Evolutionary conservation across 2,888 invertebrate species (phyloP).

Genomic region (Thysanoteuthis rhombus): DNA sequence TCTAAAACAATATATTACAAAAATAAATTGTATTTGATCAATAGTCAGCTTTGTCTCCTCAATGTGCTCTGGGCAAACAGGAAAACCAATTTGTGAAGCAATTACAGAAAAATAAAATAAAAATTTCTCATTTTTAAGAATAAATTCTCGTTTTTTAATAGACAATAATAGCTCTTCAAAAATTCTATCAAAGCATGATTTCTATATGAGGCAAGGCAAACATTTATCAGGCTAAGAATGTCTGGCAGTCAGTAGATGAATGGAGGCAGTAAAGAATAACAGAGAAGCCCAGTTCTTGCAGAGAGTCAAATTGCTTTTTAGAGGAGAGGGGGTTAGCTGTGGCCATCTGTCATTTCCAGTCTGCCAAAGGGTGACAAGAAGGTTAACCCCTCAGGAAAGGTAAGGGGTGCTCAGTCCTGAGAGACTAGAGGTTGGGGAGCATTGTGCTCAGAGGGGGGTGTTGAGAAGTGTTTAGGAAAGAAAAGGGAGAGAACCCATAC

Average conservation of each 20-base stretch:
- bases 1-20: no score
- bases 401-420: neutral
- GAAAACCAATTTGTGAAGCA: no score
- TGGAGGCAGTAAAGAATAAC: no score
- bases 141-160: no score
- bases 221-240: neutral
- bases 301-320: neutral
- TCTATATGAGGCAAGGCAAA: neutral
- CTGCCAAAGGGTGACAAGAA: neutral
- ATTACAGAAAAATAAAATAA: no score
- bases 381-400: neutral
- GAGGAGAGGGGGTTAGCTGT: neutral
- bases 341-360: conserved; percentile 12
- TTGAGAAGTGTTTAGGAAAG: no score
- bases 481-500: neutral
- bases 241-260: neutral
- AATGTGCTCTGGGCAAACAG: no score
- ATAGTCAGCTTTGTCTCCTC: no score
- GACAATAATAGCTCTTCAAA: neutral
- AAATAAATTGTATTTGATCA: no score
- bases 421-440: neutral
- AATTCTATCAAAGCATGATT: neutral
- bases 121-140: no score
- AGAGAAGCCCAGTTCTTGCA: neutral
- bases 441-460: no score